These are phyloP conservation scores for Archilochus colubris DNA, from an alignment of 2,113 vertebrate species.

Conservation along the genomic window DNA sequence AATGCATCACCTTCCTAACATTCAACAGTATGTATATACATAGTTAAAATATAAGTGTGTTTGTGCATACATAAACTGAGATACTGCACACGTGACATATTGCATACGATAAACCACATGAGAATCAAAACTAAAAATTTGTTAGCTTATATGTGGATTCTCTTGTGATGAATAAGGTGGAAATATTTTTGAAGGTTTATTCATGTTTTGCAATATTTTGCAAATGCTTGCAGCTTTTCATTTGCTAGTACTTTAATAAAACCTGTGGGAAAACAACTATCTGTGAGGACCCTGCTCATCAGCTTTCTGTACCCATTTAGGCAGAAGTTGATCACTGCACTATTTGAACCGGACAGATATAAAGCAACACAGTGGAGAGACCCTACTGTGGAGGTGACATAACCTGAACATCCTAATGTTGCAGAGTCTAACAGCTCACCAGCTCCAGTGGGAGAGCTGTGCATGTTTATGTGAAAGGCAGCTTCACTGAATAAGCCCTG, in stretches of 20 bases:
- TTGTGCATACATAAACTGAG: not conserved
- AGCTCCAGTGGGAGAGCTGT: not conserved
- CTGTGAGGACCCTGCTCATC: not conserved
- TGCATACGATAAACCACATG: not conserved
- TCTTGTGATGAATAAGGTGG: not conserved
- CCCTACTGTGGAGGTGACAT: not conserved
- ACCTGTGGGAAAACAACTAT: not conserved
- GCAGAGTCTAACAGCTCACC: not conserved
- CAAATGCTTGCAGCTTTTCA: no score
- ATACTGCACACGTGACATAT: not conserved
- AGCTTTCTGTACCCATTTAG: not conserved
- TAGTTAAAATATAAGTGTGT: not conserved
- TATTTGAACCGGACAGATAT: not conserved
- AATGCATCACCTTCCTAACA: not conserved
- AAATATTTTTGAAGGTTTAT: not conserved
- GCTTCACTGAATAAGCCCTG: not conserved
- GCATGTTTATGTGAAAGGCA: fast-evolving
- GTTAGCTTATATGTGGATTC: not conserved
- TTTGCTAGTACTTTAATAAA: not conserved
- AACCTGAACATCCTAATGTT: not conserved
- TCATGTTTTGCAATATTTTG: not conserved
- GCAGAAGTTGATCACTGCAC: not conserved
- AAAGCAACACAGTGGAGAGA: not conserved
- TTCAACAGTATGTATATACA: fast-evolving
- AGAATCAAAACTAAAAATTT: not conserved